Conservation (phyloP, 35 echinoderm and acorn worm species). For the Apostichopus parvimensis region DNA sequence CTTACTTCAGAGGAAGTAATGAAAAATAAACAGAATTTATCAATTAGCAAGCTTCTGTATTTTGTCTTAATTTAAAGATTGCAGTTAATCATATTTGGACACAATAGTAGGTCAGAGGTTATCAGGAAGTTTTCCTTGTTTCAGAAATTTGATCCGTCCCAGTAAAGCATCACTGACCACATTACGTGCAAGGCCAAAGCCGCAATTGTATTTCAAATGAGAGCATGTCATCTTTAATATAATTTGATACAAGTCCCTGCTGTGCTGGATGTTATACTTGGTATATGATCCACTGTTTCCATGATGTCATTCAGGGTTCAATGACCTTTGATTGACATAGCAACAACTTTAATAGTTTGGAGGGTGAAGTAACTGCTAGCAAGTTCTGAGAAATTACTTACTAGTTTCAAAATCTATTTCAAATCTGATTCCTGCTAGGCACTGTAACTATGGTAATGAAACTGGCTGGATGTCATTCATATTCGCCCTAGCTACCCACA, state of each 20-base stretch:
- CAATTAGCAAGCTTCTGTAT: too few species aligned
- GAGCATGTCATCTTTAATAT: neutral
- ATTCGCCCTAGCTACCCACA: too few species aligned
- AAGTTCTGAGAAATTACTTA: neutral
- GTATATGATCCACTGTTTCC: neutral
- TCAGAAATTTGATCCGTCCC: neutral
- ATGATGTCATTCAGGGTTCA: conserved; percentile 9
- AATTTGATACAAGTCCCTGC: conserved; percentile 29
- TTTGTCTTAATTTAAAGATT: too few species aligned
- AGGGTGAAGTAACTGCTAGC: neutral
- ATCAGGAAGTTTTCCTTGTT: neutral
- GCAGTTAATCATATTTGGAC: too few species aligned
- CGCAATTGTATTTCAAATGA: conserved; percentile 46
- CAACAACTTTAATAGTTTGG: neutral
- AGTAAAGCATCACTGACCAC: conserved; percentile 19
- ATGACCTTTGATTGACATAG: conserved; percentile 14
- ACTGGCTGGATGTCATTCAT: too few species aligned
- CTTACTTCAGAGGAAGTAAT: too few species aligned
- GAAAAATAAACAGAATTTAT: too few species aligned
- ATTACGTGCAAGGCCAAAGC: conserved; percentile 41
- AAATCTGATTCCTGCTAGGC: neutral
- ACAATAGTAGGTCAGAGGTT: conserved; percentile 1
- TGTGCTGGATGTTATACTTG: neutral
- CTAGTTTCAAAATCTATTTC: too few species aligned
- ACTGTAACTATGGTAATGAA: neutral